Base-by-base conservation (phyloP, 2,797 vertebrate genomes). In the Alfaro cultratus region DNA sequence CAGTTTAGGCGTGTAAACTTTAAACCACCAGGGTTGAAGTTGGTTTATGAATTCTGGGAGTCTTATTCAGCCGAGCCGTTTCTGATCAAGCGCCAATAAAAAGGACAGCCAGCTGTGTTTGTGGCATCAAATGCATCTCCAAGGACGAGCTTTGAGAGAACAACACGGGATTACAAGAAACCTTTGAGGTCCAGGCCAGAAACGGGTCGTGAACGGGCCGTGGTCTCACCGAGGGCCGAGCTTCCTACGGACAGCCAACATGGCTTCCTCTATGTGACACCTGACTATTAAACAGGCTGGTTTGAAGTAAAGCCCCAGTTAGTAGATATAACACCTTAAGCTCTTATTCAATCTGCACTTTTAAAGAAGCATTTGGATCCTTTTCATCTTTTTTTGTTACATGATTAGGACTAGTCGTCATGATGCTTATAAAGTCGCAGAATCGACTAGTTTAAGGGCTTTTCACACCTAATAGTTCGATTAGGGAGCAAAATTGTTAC, bases 251-350 rank as follows among this genome's bases (percentile, higher is more conserved):
- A 83, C 64, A 62, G 83, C 74, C 85, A 82, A 80, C 81, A 86
- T 77, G 36, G 71, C 85, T 78, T 31, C 73, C 74, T 85, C 82
- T 80, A 85, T 21, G 45, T 15, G 82, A 76, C 82, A 39, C 57
- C 43, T 7, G 73, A 55, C 2, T 29, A 73, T 73, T 77, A 4
- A 84, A 79, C 31, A 76, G 83, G 78, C 39, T 53, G 73, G 80
- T 89, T 84, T 88, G 85, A 91, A 88, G 87, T 87, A 86, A 86
- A 8, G 64, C 0, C 86, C 57, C 77, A 47, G 88, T 83, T 64
- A 79, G 57, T 39, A 82, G 76, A 75, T 62, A n/a, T 78, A 16
- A 39, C 9, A 67, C 7, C 21, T 70, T 2, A 29, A 60, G 57
- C 11, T 57, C n/a, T 13, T 57, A 29, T 29, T 57, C 1, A 60